Percentiles rank a stretch among this genome's conserved stretches.
phyloP scores from a whole-genome alignment of 2,888 invertebrate species.

The Alloplasta piceator region DNA sequence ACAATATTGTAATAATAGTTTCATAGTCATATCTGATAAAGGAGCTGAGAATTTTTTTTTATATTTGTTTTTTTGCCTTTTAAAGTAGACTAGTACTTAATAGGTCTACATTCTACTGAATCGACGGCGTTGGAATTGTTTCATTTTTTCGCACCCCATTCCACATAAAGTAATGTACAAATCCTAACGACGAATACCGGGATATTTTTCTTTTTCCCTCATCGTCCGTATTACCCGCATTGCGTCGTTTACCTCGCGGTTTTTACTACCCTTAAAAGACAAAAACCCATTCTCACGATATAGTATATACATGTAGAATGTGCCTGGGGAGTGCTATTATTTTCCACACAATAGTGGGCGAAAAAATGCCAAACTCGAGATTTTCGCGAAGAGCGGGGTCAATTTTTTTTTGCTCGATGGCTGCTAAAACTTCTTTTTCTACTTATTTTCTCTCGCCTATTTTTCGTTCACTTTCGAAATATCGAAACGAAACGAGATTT shows the following conservation, averaged over 20 bases:
- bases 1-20: too few relatives aligned
- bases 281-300: neutral
- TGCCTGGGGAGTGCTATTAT: too few relatives aligned
- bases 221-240: slow-evolving; percentile 7
- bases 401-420: slow-evolving; percentile 1
- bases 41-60: too few relatives aligned
- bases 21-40: too few relatives aligned
- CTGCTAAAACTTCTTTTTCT: neutral
- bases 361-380: too few relatives aligned
- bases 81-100: too few relatives aligned
- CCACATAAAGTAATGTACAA: neutral
- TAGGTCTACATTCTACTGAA: too few relatives aligned
- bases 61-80: too few relatives aligned
- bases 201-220: neutral
- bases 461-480: neutral
- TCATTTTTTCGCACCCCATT: neutral
- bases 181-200: neutral
- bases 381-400: neutral
- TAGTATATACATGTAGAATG: too few relatives aligned
- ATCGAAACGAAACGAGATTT: neutral
- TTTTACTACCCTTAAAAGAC: neutral
- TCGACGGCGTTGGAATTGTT: neutral
- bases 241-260: slow-evolving; percentile 2
- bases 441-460: neutral
- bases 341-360: too few relatives aligned